A percentile compares a stretch with the other conserved stretches of the same genome.
Conservation (phyloP, 2,113 vertebrate species). For the Chrysochloris asiatica region DNA sequence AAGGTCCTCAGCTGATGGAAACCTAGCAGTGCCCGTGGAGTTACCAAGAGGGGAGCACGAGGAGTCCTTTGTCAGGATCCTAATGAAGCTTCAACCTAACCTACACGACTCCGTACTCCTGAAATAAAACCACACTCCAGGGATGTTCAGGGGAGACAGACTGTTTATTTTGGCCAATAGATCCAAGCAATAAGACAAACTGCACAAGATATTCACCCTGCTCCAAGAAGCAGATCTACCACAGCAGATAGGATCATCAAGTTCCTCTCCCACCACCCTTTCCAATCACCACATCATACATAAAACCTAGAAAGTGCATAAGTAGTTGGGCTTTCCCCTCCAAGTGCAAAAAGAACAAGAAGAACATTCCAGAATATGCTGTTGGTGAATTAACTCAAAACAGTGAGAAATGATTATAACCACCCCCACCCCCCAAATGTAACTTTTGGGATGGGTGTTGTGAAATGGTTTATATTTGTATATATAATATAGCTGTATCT, state of each 20-base stretch:
- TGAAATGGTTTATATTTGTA: conserved; percentile 60
- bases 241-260: neutral
- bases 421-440: neutral
- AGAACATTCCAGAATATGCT: conserved; percentile 67
- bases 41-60: neutral
- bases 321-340: conserved; percentile 58
- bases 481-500: conserved; percentile 65
- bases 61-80: neutral
- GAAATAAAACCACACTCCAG: conserved; percentile 34
- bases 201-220: neutral
- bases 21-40: too few species aligned
- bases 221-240: conserved; percentile 11
- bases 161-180: conserved; percentile 73
- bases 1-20: too few species aligned
- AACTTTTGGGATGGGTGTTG: conserved; percentile 32
- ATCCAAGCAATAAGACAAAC: conserved; percentile 35
- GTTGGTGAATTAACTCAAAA: conserved; percentile 62
- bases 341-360: conserved; percentile 71
- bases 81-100: neutral
- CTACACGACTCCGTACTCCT: neutral
- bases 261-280: conserved; percentile 1
- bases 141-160: conserved; percentile 44
- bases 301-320: conserved; percentile 46
- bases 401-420: conserved; percentile 28
- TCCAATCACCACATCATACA: neutral